These are phyloP conservation scores for Troides helena DNA, from an alignment of 2,888 invertebrate species.

Conservation along the genomic window DNA sequence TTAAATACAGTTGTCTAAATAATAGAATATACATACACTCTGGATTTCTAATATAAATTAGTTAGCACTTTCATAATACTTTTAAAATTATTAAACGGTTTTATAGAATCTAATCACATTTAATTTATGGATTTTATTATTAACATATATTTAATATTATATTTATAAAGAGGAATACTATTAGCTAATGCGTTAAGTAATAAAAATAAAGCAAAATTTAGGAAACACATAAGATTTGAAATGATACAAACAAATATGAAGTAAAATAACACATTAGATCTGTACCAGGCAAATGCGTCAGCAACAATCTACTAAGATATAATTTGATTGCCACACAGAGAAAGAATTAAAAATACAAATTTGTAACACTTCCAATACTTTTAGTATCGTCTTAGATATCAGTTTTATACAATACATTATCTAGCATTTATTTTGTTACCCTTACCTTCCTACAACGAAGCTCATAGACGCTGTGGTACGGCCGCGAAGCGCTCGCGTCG, in stretches of 20 bases:
- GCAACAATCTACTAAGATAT: slow-evolving; percentile 32
- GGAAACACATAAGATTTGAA: slow-evolving; percentile 27
- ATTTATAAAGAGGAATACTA: slow-evolving; percentile 47
- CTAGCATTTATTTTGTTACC: slow-evolving; percentile 68
- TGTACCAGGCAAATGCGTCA: slow-evolving; percentile 30
- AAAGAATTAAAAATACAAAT: slow-evolving; percentile 68
- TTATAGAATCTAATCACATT: slow-evolving; percentile 63
- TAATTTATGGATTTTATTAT: slow-evolving; percentile 53
- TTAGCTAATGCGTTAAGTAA: slow-evolving; percentile 43
- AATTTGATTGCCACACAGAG: slow-evolving; percentile 40
- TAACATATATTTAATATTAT: slow-evolving; percentile 54
- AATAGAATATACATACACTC: slow-evolving; percentile 21
- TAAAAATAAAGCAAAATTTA: slow-evolving; percentile 32
- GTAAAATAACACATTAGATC: slow-evolving; percentile 35
- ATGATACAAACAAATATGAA: slow-evolving; percentile 18
- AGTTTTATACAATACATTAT: slow-evolving; percentile 62
- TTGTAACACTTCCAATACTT: slow-evolving; percentile 78
- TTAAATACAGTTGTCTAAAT: slow-evolving; percentile 24
- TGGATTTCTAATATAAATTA: slow-evolving; percentile 40
- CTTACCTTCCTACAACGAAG: slow-evolving; percentile 75
- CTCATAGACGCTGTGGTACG: slow-evolving; percentile 68
- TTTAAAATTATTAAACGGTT: slow-evolving; percentile 67
- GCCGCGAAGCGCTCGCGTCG: slow-evolving; percentile 58
- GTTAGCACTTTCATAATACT: slow-evolving; percentile 40
- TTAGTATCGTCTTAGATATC: slow-evolving; percentile 73